A percentile compares a stretch with the other conserved stretches of the same genome.
Conservation (phyloP, 2,888 invertebrate genomes). For the Trissonchulus sp. region DNA sequence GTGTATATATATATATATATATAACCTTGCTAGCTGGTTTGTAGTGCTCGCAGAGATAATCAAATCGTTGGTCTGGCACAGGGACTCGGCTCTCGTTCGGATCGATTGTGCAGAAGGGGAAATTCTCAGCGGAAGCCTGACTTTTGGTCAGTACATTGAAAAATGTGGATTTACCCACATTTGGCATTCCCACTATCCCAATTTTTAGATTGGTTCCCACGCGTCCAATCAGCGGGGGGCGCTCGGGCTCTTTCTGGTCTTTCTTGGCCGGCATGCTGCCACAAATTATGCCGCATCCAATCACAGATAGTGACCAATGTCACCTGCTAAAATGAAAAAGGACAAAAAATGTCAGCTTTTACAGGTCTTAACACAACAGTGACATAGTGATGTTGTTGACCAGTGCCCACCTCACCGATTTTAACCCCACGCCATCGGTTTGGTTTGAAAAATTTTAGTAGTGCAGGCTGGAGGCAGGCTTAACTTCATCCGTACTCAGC, state of each 20-base stretch:
- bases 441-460: too few relatives aligned
- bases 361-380: too few relatives aligned
- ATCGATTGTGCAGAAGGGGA: conserved; percentile 99
- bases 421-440: too few relatives aligned
- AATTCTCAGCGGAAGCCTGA: conserved; percentile 94
- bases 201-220: conserved; percentile 85
- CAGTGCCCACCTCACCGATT: too few relatives aligned
- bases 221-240: conserved; percentile 82
- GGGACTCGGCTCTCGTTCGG: conserved; percentile 99
- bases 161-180: conserved; percentile 98
- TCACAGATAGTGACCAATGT: too few relatives aligned
- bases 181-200: conserved; percentile 83
- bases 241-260: conserved; percentile 65
- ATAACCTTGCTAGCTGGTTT: conserved; percentile 64
- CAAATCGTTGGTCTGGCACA: conserved; percentile 88
- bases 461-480: too few relatives aligned
- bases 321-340: too few relatives aligned
- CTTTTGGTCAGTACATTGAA: conserved; percentile 98
- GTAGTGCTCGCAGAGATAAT: conserved; percentile 83
- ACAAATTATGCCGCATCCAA: too few relatives aligned
- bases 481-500: too few relatives aligned
- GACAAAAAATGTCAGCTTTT: too few relatives aligned
- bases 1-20: too few relatives aligned
- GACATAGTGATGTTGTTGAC: too few relatives aligned
- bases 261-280: conserved; percentile 79